Evolutionary conservation across 2,113 vertebrate genomes (phyloP).

Genomic region (Anhinga anhinga): DNA sequence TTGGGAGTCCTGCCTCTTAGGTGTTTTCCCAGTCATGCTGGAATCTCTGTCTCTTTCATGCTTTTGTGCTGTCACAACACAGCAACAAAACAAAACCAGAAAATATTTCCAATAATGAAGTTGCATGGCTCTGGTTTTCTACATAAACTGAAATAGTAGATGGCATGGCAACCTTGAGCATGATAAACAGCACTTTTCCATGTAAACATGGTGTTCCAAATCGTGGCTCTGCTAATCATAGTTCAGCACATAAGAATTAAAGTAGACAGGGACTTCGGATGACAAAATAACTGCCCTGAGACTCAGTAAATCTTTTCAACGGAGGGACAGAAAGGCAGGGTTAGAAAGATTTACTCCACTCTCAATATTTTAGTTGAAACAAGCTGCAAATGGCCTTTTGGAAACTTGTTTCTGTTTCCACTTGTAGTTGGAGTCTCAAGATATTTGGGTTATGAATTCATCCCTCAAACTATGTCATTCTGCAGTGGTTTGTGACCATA

Average conservation of each 20-base stretch:
- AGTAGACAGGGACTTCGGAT: not conserved
- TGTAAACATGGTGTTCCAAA: not conserved
- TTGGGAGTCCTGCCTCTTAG: not conserved
- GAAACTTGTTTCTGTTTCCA: not conserved
- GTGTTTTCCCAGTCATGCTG: not conserved
- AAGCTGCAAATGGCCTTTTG: not conserved
- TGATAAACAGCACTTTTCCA: not conserved
- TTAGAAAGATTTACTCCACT: not conserved
- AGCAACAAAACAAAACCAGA: not conserved
- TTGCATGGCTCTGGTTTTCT: not conserved
- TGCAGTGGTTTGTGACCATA: not conserved
- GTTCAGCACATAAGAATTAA: not conserved
- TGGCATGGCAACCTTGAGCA: not conserved
- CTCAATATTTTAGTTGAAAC: not conserved
- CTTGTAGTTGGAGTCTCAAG: not conserved
- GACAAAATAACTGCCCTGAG: constrained; percentile 9
- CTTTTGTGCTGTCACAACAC: not conserved
- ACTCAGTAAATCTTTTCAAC: not conserved
- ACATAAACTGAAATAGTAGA: not conserved
- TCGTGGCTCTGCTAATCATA: not conserved
- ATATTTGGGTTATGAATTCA: not conserved
- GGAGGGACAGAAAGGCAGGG: not conserved
- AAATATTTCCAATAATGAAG: not conserved
- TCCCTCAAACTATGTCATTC: not conserved
- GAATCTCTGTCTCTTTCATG: not conserved